Percentiles rank a stretch among this genome's conserved stretches.
Conservation (phyloP, 30 jellyfish, hydroid and myxozoan species). For the Phacellophora camtschatica region DNA sequence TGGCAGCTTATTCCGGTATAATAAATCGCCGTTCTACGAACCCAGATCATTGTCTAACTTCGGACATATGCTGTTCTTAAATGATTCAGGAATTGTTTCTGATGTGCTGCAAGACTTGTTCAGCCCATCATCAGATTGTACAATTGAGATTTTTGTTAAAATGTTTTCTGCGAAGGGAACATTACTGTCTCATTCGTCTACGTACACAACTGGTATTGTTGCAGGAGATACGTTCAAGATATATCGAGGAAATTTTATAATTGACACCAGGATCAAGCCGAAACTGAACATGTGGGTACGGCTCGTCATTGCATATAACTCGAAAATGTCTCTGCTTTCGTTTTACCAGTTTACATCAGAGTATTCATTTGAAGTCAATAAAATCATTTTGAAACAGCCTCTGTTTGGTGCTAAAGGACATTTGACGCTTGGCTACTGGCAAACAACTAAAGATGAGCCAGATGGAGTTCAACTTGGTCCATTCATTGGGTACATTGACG, state of each 20-base stretch:
- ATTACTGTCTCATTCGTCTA: constrained; percentile 15
- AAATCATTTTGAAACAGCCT: constrained; percentile 36
- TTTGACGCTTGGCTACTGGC: constrained; percentile 60
- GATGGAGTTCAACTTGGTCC: constrained; percentile 29
- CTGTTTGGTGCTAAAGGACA: constrained; percentile 29
- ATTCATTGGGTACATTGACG: constrained; percentile 49
- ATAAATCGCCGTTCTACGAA: constrained; percentile 32
- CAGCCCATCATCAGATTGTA: constrained; percentile 24
- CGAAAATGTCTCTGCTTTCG: constrained; percentile 12
- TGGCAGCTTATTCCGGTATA: constrained; percentile 1
- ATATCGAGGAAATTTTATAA: constrained; percentile 1
- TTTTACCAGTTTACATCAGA: constrained; percentile 33
- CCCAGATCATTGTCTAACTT: constrained; percentile 10
- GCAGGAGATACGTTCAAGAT: constrained; percentile 5
- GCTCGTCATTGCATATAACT: constrained; percentile 29
- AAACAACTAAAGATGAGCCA: constrained; percentile 20
- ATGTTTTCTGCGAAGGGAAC: constrained; percentile 44
- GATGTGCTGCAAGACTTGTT: constrained; percentile 12
- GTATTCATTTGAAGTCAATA: constrained; percentile 17
- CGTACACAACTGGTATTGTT: constrained; percentile 35
- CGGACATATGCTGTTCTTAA: constrained; percentile 16
- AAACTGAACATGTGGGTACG: constrained; percentile 42
- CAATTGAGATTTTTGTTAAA: constrained; percentile 46
- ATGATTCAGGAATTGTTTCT: constrained; percentile 36
- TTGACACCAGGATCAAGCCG: constrained; percentile 30